Percentiles rank a stretch among this genome's conserved stretches.
Evolutionary conservation across 2,797 vertebrate genomes (phyloP).

Genomic region (Parauchenoglanis ngamensis): DNA sequence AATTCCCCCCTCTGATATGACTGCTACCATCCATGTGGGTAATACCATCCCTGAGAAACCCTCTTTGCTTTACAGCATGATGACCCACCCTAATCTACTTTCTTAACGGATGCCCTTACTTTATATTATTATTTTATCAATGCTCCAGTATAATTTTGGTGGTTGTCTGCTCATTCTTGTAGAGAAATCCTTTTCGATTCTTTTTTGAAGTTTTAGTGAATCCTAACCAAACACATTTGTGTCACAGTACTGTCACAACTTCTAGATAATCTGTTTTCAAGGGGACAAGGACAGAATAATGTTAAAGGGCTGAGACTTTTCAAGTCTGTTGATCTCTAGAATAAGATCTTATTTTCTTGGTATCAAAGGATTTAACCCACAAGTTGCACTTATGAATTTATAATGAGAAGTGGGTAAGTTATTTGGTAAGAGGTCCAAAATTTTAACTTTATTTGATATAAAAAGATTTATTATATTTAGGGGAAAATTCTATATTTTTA

Average conservation of each 20-base stretch:
- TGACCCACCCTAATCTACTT: constrained; percentile 26
- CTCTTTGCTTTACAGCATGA: constrained; percentile 2
- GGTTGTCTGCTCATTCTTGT: background rate
- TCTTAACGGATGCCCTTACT: background rate
- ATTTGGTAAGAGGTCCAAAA: background rate
- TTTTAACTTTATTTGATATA: background rate
- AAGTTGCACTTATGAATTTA: constrained; percentile 11
- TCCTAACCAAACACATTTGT: background rate
- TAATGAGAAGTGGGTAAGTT: background rate
- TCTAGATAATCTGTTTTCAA: background rate
- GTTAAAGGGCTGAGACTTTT: background rate
- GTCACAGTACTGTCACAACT: background rate
- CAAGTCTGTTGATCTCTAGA: constrained; percentile 8
- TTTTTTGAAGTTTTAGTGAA: background rate
- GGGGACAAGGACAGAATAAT: background rate
- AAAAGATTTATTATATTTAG: background rate
- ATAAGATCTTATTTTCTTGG: constrained; percentile 6
- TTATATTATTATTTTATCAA: background rate
- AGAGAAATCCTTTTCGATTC: background rate
- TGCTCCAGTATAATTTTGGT: background rate
- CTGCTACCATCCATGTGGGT: background rate
- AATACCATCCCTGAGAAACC: constrained; percentile 31
- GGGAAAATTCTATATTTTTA: background rate
- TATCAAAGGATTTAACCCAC: constrained; percentile 9
- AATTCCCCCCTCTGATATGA: background rate